phyloP scores from a whole-genome alignment of 2,888 invertebrate species.

The Xestia rhomboidea region DNA sequence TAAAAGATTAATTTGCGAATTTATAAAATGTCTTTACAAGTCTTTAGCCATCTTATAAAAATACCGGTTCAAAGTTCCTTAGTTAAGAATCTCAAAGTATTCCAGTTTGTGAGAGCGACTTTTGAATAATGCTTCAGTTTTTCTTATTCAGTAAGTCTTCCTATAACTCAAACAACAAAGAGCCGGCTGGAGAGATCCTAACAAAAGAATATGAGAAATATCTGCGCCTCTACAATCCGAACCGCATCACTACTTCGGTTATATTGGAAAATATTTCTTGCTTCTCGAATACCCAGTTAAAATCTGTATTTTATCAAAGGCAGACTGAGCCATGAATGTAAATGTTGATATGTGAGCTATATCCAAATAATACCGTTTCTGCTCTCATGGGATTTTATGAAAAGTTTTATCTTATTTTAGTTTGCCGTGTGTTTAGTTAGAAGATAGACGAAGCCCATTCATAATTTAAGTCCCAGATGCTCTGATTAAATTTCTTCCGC shows the following conservation, averaged over 20 bases:
- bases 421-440: constrained; percentile 61
- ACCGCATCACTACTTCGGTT: constrained; percentile 84
- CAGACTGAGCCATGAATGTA: constrained; percentile 54
- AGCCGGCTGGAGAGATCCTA: constrained; percentile 81
- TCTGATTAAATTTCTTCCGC: constrained; percentile 82
- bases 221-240: constrained; percentile 83
- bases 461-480: constrained; percentile 77
- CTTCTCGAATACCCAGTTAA: constrained; percentile 72
- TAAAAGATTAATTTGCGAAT: constrained; percentile 34
- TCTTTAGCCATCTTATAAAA: constrained; percentile 56
- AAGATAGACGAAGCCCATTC: constrained; percentile 67
- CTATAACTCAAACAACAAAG: constrained; percentile 87
- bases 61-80: constrained; percentile 71
- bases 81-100: constrained; percentile 74
- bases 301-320: constrained; percentile 62
- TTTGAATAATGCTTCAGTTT: constrained; percentile 83
- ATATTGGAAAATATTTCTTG: constrained; percentile 87
- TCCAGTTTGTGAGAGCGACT: constrained; percentile 73
- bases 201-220: constrained; percentile 90
- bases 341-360: constrained; percentile 48
- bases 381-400: constrained; percentile 34
- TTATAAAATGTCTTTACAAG: constrained; percentile 67
- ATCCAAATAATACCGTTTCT: constrained; percentile 43
- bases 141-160: constrained; percentile 84
- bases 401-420: constrained; percentile 66